These are phyloP conservation scores for Molorchus minor DNA, from an alignment of 2,888 invertebrate genomes.

Conservation along the genomic window DNA sequence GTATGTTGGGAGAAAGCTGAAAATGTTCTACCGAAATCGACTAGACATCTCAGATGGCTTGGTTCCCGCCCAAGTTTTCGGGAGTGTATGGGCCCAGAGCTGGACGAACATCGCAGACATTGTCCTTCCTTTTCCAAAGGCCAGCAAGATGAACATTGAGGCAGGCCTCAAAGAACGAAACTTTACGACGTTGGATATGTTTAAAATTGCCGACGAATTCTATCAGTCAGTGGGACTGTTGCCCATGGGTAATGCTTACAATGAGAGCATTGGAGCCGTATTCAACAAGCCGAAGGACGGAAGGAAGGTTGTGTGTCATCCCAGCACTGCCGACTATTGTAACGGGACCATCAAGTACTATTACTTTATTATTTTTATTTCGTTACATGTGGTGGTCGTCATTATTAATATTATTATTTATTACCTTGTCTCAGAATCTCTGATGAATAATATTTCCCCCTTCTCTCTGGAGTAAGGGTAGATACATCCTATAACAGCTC, in stretches of 20 bases:
- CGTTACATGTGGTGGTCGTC: too few species aligned
- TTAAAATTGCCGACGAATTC: slow-evolving; percentile 70
- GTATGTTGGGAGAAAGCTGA: slow-evolving; percentile 70
- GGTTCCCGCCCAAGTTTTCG: slow-evolving; percentile 76
- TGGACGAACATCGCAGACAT: slow-evolving; percentile 67
- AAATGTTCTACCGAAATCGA: slow-evolving; percentile 63
- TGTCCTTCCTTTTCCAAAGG: slow-evolving; percentile 65
- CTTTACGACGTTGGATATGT: slow-evolving; percentile 55
- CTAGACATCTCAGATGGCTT: slow-evolving; percentile 63
- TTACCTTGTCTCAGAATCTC: too few species aligned
- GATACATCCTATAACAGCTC: too few species aligned
- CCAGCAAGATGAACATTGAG: slow-evolving; percentile 65
- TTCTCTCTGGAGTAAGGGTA: too few species aligned
- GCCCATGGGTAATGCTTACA: slow-evolving; percentile 69
- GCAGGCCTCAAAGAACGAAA: slow-evolving; percentile 62
- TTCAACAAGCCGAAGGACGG: slow-evolving; percentile 68
- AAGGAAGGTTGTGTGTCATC: slow-evolving; percentile 70
- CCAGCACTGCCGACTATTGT: slow-evolving; percentile 77
- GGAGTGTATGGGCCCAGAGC: slow-evolving; percentile 76
- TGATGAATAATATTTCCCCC: too few species aligned
- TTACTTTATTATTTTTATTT: too few species aligned
- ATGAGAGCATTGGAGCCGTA: slow-evolving; percentile 63
- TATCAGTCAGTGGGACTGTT: slow-evolving; percentile 69
- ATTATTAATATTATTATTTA: too few species aligned
- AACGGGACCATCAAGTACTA: too few species aligned